Base-by-base conservation (phyloP, 2,888 invertebrate genomes). In the Odontothrips loti region DNA sequence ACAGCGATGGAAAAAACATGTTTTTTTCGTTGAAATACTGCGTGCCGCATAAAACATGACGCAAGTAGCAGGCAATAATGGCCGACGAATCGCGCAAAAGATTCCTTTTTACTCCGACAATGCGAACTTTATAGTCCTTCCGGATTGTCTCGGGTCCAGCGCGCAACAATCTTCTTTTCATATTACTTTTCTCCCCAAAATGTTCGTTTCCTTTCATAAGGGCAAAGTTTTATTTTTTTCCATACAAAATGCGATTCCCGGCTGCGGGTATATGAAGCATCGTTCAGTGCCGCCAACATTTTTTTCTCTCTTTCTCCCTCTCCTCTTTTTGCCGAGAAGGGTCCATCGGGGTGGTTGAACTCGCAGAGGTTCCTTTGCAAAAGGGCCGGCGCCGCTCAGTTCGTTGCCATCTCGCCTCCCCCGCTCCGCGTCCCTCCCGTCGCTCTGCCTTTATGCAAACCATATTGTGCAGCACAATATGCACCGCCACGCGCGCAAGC, bases 81-180 rank as follows among this genome's bases (percentile, higher is more conserved):
- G 34, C 34, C 34, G 34, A 43, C n/a, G n/a, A n/a, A n/a, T 4
- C 34, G 34, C 34, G 34, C n/a, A n/a, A n/a, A n/a, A 6, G 68
- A 9, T 0, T 75, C n/a, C 23, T 75, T 75, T 75, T 75, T 27
- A n/a, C 68, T 68, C 68, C 68, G 68, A 75, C 68, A 75, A 75
- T 23, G 68, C 68, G 27, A 75, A 75, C 27, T 75, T 75, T 75
- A 27, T 75, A 12, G 68, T 75, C 68, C 68, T 75, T 75, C 68
- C 68, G 68, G 68, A 75, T 75, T 75, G 68, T 75, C 11, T 75
- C 27, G 23, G 68, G 10, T 8, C 68, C 23, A 27, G 68, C 20
- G 17, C 68, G 68, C 68, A 75, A 75, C 68, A 75, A 27, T n/a
- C 68, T 75, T 6, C 68, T 75, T 75, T 75, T 75, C 68, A 75